Conservation (phyloP, 2,888 invertebrate species). For the Stomorhina lunata region DNA sequence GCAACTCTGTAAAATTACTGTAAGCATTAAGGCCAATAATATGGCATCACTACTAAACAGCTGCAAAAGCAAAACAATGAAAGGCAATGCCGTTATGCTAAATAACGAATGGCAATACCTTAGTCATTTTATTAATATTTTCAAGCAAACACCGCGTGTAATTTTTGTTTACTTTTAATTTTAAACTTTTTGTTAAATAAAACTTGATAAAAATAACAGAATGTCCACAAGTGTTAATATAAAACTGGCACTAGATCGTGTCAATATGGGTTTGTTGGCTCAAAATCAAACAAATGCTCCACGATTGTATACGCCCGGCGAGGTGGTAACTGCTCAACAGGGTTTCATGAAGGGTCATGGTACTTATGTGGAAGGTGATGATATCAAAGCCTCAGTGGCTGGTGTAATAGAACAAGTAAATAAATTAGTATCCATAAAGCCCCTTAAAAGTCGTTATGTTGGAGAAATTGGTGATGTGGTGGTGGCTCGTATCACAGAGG, state of each 20-base stretch:
- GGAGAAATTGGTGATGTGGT: slow-evolving; percentile 98
- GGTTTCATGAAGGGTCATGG: slow-evolving; percentile 93
- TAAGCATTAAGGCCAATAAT: too few relatives aligned
- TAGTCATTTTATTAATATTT: slow-evolving; percentile 12
- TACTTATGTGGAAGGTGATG: slow-evolving; percentile 92
- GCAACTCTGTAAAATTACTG: too few relatives aligned
- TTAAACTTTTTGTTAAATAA: background rate
- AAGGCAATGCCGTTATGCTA: background rate
- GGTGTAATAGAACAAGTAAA: slow-evolving; percentile 97
- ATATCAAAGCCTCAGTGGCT: slow-evolving; percentile 94
- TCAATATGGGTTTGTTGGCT: slow-evolving; percentile 81
- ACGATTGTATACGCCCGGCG: slow-evolving; percentile 90
- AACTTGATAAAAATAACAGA: too few relatives aligned
- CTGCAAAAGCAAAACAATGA: background rate
- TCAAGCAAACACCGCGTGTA: slow-evolving; percentile 24
- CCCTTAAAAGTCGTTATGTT: slow-evolving; percentile 93
- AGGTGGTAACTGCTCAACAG: slow-evolving; percentile 88
- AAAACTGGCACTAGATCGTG: slow-evolving; percentile 84
- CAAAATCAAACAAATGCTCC: slow-evolving; percentile 82
- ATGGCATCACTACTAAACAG: background rate
- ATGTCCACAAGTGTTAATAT: slow-evolving; percentile 82
- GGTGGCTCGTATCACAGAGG: slow-evolving; percentile 95
- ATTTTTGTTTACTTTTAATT: slow-evolving; percentile 5
- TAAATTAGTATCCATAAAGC: slow-evolving; percentile 94
- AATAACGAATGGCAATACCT: background rate